Evolutionary conservation across 1,140 invertebrate species (phyloP).

Genomic region (Streblospio benedicti): DNA sequence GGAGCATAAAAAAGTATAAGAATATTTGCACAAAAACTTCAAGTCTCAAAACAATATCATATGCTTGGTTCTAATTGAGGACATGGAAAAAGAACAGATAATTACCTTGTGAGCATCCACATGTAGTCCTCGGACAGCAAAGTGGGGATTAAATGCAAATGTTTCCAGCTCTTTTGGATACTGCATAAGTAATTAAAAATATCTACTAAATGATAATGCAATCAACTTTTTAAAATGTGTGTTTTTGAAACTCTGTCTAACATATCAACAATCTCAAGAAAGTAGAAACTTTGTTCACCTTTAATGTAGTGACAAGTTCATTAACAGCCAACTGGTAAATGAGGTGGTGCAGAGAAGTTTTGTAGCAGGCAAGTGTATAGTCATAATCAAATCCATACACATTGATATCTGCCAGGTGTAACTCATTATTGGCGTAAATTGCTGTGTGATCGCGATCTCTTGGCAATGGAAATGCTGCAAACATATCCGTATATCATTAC

Average conservation of each 20-base stretch:
- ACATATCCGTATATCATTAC: no score
- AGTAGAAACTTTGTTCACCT: neutral
- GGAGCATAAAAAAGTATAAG: neutral
- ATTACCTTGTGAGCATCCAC: conserved; percentile 83
- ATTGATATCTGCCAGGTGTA: conserved; percentile 79
- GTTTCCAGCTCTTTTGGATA: conserved; percentile 75
- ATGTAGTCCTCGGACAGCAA: conserved; percentile 86
- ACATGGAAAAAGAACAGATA: neutral
- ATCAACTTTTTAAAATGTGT: no score
- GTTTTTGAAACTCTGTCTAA: no score
- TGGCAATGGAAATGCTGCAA: conserved; percentile 12
- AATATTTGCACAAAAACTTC: neutral
- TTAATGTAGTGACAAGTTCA: conserved; percentile 58
- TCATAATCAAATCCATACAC: conserved; percentile 99
- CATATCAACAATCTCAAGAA: no score
- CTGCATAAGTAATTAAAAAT: no score
- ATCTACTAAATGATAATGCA: no score
- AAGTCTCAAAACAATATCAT: neutral
- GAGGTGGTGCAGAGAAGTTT: conserved; percentile 77
- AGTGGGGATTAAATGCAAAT: conserved; percentile 76
- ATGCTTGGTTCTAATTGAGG: neutral
- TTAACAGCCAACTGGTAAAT: conserved; percentile 84
- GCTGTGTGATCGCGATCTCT: conserved; percentile 52
- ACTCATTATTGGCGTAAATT: conserved; percentile 95
- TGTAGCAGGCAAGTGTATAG: conserved; percentile 94